A percentile compares a stretch with the other conserved stretches of the same genome.
These are phyloP conservation scores for Eristalis arbustorum DNA, from an alignment of 2,888 invertebrate genomes.

Conservation along the genomic window DNA sequence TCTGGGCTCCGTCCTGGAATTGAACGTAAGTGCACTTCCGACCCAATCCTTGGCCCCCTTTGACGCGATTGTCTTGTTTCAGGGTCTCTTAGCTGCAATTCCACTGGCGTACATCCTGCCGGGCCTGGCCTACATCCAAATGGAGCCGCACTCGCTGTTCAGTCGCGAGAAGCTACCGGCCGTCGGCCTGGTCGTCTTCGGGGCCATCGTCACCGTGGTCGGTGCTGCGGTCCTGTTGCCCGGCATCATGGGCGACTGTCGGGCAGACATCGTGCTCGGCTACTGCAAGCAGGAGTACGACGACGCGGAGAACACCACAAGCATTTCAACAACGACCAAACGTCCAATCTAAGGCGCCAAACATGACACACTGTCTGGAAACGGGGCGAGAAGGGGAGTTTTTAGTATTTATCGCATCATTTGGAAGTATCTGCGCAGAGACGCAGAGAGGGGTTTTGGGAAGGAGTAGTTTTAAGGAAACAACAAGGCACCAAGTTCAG, in stretches of 20 bases:
- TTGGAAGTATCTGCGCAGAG: background rate
- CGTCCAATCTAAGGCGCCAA: constrained; percentile 68
- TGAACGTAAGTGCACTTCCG: constrained; percentile 84
- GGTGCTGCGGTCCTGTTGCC: constrained; percentile 79
- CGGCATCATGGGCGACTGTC: constrained; percentile 78
- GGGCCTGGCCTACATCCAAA: constrained; percentile 87
- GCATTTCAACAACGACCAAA: constrained; percentile 63
- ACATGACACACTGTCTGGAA: constrained; percentile 12
- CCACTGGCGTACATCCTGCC: constrained; percentile 92
- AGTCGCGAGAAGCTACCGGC: constrained; percentile 87
- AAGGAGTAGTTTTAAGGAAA: background rate
- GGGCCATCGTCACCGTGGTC: constrained; percentile 80
- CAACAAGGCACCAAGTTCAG: constrained; percentile 56
- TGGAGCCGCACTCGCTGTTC: constrained; percentile 86
- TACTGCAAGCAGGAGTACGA: constrained; percentile 77
- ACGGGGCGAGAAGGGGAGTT: background rate
- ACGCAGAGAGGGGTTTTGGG: background rate
- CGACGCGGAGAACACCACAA: constrained; percentile 42
- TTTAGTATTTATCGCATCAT: too few species aligned
- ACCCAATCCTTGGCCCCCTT: background rate
- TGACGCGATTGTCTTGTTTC: constrained; percentile 31
- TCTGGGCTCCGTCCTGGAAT: constrained; percentile 89
- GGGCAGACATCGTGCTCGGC: constrained; percentile 79
- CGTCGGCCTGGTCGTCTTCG: constrained; percentile 86
- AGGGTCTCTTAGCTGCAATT: constrained; percentile 91